Percentiles rank a stretch among this genome's conserved stretches.
phyloP scores from a whole-genome alignment of 2,888 invertebrate species.

The Lithophane semibrunnea region DNA sequence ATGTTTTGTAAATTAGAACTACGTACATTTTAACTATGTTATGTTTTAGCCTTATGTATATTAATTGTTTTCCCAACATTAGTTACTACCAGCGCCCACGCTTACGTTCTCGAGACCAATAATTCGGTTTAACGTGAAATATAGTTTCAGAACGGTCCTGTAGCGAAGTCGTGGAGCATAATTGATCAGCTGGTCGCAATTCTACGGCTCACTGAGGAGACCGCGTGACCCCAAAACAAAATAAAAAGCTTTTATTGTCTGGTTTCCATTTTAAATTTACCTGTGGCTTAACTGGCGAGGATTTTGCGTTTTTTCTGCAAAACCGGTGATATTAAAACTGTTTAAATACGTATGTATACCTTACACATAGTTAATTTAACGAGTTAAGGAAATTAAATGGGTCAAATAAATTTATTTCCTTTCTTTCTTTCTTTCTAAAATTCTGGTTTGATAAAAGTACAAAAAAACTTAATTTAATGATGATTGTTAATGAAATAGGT shows the following conservation, averaged over 20 bases:
- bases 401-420: too few relatives aligned
- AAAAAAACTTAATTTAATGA: neutral
- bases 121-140: slow-evolving; percentile 24
- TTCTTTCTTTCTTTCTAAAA: too few relatives aligned
- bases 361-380: neutral
- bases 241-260: slow-evolving; percentile 61
- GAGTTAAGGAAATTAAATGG: too few relatives aligned
- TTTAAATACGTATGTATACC: neutral
- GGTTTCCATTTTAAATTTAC: slow-evolving; percentile 59
- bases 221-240: slow-evolving; percentile 47
- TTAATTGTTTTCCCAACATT: slow-evolving; percentile 5
- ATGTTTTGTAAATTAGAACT: neutral
- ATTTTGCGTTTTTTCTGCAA: slow-evolving; percentile 44
- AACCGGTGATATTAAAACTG: slow-evolving; percentile 26
- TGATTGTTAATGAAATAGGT: neutral
- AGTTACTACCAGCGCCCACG: neutral
- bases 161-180: slow-evolving; percentile 15
- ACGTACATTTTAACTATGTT: neutral
- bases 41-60: neutral
- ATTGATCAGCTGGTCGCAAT: slow-evolving; percentile 43
- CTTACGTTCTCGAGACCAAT: slow-evolving; percentile 3
- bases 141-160: slow-evolving; percentile 14
- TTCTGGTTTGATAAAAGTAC: neutral
- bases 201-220: slow-evolving; percentile 35
- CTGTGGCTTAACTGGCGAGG: slow-evolving; percentile 41